Conservation (phyloP, 2,113 vertebrate genomes). For the Cariama cristata region DNA sequence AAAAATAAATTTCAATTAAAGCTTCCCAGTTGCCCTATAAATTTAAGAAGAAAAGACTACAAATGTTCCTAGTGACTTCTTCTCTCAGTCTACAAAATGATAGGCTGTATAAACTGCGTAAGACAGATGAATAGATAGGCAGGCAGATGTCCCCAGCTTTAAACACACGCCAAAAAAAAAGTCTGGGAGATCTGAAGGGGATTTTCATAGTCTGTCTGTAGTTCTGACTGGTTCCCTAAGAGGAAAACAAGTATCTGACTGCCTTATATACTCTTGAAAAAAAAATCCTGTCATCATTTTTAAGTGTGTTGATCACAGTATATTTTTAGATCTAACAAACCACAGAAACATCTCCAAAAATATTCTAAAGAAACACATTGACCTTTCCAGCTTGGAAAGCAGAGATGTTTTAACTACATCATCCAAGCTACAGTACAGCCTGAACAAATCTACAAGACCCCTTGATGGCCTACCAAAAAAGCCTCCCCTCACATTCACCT, state of each 20-base stretch:
- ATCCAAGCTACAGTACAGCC: neutral
- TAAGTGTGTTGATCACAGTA: constrained; percentile 7
- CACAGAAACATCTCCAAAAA: constrained; percentile 52
- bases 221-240: neutral
- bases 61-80: neutral
- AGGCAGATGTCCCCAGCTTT: neutral
- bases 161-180: neutral
- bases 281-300: constrained; percentile 2
- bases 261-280: neutral
- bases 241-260: neutral
- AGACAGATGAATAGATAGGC: neutral
- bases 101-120: neutral
- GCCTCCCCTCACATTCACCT: neutral
- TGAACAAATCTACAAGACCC: neutral
- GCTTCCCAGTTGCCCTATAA: neutral
- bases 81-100: neutral
- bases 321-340: constrained; percentile 64
- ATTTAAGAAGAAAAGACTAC: neutral
- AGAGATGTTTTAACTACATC: neutral
- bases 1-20: neutral
- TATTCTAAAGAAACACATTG: constrained; percentile 38
- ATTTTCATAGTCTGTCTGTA: neutral
- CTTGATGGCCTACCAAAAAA: neutral
- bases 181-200: neutral
- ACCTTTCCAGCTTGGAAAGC: constrained; percentile 27